A percentile compares a stretch with the other conserved stretches of the same genome.
These are phyloP conservation scores for Carassius gibelio DNA, from an alignment of 2,113 vertebrate genomes.

Conservation along the genomic window DNA sequence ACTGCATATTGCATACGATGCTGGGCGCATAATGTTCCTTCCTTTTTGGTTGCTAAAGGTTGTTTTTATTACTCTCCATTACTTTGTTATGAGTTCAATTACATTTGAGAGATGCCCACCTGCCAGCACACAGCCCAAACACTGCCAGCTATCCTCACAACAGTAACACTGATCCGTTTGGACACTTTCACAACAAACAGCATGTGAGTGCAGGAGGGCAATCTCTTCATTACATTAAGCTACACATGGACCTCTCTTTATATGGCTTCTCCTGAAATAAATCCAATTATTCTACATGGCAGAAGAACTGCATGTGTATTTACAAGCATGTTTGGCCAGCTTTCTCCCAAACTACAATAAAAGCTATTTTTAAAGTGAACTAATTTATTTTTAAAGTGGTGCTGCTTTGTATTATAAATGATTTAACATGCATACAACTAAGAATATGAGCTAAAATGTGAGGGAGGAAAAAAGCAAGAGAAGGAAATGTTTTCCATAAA, in stretches of 20 bases:
- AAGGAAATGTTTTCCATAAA: background rate
- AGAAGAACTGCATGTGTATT: background rate
- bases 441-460: background rate
- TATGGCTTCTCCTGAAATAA: background rate
- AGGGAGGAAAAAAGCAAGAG: background rate
- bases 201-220: background rate
- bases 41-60: background rate
- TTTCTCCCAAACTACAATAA: background rate
- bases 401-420: background rate
- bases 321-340: background rate
- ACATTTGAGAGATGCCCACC: background rate
- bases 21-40: background rate
- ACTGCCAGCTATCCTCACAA: background rate
- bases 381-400: background rate
- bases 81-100: background rate
- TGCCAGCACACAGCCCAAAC: background rate
- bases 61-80: background rate
- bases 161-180: background rate
- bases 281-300: background rate
- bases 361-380: background rate
- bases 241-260: background rate
- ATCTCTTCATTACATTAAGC: background rate
- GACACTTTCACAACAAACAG: slow-evolving; percentile 19
- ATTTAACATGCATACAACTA: background rate
- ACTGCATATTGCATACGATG: background rate